Evolutionary conservation across 2,113 vertebrate genomes (phyloP).

Genomic region (Lophius piscatorius): DNA sequence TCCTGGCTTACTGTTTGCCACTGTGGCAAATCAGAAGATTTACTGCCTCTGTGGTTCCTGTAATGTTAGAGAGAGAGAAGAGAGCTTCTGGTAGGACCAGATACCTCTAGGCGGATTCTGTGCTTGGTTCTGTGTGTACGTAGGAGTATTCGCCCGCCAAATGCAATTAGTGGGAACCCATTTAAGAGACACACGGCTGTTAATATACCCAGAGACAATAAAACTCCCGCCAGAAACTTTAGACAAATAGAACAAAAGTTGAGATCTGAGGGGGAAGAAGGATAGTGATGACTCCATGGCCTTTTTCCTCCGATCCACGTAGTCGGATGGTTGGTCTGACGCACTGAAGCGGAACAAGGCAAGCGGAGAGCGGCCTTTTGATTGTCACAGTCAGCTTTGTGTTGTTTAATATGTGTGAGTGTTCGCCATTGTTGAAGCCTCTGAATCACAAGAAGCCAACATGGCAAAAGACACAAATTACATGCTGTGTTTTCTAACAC

Average conservation of each 20-base stretch:
- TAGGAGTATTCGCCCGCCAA: slow-evolving; percentile 7
- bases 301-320: slow-evolving; percentile 5
- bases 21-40: slow-evolving; percentile 34
- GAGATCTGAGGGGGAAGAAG: not conserved
- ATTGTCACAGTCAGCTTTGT: slow-evolving; percentile 73
- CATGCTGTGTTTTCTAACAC: not conserved
- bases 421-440: slow-evolving; percentile 27
- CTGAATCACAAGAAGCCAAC: slow-evolving; percentile 2
- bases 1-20: slow-evolving; percentile 27
- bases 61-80: slow-evolving; percentile 40
- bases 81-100: slow-evolving; percentile 51
- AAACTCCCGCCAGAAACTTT: slow-evolving; percentile 30
- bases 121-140: not conserved
- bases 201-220: slow-evolving; percentile 50
- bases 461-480: slow-evolving; percentile 10
- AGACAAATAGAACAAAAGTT: slow-evolving; percentile 3
- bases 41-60: slow-evolving; percentile 43
- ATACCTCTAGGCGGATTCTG: slow-evolving; percentile 21
- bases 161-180: slow-evolving; percentile 52
- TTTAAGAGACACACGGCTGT: slow-evolving; percentile 35
- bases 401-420: slow-evolving; percentile 41
- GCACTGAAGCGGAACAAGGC: slow-evolving; percentile 50
- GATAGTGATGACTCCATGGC: slow-evolving; percentile 6
- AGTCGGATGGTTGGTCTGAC: slow-evolving; percentile 49
- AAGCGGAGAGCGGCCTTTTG: slow-evolving; percentile 52